Conservation (phyloP, 2,113 vertebrate species). For the Corythoichthys intestinalis region DNA sequence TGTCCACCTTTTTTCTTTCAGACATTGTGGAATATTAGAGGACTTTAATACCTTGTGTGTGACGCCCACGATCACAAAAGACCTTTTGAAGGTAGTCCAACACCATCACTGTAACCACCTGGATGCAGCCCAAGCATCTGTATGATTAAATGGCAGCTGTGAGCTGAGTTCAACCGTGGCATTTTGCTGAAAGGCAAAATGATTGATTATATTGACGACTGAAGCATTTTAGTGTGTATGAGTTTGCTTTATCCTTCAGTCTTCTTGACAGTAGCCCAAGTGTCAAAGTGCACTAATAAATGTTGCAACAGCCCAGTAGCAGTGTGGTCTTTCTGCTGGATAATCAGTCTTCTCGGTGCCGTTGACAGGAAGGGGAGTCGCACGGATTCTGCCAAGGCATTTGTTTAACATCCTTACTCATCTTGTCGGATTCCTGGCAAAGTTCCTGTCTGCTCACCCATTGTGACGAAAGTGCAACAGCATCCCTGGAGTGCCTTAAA, state of each 20-base stretch:
- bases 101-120: slow-evolving; percentile 2
- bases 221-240: slow-evolving; percentile 8
- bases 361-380: background rate
- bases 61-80: slow-evolving; percentile 18
- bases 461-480: slow-evolving; percentile 15
- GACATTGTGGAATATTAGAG: slow-evolving; percentile 14
- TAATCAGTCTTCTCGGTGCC: slow-evolving; percentile 16
- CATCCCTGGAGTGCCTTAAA: background rate
- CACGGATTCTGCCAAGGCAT: slow-evolving; percentile 8
- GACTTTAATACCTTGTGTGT: slow-evolving; percentile 11
- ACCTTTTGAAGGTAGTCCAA: slow-evolving; percentile 4
- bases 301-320: background rate
- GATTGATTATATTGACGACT: slow-evolving; percentile 37
- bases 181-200: slow-evolving; percentile 43
- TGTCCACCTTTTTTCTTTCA: background rate
- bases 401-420: slow-evolving; percentile 29
- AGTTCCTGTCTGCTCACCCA: slow-evolving; percentile 9
- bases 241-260: slow-evolving; percentile 7
- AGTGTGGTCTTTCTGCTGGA: background rate
- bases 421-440: slow-evolving; percentile 33
- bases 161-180: slow-evolving; percentile 33
- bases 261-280: background rate
- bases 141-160: slow-evolving; percentile 41
- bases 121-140: slow-evolving; percentile 19
- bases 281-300: background rate